Base-by-base conservation (phyloP, 1,140 invertebrate species). In the Oryctes rhinoceros region DNA sequence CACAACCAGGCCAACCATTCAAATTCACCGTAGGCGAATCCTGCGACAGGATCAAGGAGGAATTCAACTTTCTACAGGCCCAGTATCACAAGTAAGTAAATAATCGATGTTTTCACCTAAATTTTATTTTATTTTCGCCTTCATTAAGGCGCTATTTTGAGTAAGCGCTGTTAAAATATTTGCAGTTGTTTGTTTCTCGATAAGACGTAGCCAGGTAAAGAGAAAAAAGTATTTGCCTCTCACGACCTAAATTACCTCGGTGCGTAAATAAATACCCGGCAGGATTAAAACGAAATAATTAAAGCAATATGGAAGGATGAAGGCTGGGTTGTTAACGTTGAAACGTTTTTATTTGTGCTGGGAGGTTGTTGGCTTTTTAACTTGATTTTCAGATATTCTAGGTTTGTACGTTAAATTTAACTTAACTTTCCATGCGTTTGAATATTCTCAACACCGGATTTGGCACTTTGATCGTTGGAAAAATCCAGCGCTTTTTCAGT, bases 1-100 rank as follows among this genome's bases (percentile, higher is more conserved):
- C 95, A 86, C 94, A 95, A 87, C 94, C 94, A 89, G 90, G 94
- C 89, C 91, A 96, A 91, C 92, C 96, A 90, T 90, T 98, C 88
- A 99, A 99, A 89, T 99, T 98, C 90, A 98, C 97, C 80, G 95
- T 99, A 86, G 94, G 95, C 65, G 98, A 99, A 89, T 97, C 96
- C 85, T 96, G 97, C 90, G 97, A 99, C 89, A 92, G 97, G 86
- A 99, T 99, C 87, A 99, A 99, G 91, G 97, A 99, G 90, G 97
- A 99, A 91, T 99, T 99, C 89, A 98, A 97, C 91, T 99, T 98
- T 90, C 92, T 99, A 82, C 97, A 99, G 90, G 96, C 96, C 82
- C 97, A 99, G 91, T 98, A 98, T 91, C 97, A 99, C 90, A 98
- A 96, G 97, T 98, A 90, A 97, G 95, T 95, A 88, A 80, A 59